A percentile compares a stretch with the other conserved stretches of the same genome.
These are phyloP conservation scores for Pseudomyrmex concolor DNA, from an alignment of 1,140 invertebrate genomes.

Conservation along the genomic window DNA sequence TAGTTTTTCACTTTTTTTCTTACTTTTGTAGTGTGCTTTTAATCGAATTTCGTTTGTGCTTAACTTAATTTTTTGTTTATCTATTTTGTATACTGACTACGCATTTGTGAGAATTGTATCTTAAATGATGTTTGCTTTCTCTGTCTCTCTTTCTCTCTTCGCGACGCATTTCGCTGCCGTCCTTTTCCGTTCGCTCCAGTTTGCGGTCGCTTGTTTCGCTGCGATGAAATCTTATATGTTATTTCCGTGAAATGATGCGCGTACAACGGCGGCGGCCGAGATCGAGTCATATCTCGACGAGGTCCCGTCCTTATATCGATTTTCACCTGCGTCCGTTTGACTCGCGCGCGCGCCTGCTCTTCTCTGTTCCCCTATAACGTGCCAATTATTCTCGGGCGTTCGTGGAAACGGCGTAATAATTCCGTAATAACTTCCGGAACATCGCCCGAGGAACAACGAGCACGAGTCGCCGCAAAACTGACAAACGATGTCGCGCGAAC, in stretches of 20 bases:
- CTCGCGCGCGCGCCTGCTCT: conserved; percentile 49
- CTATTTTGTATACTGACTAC: too few relatives aligned
- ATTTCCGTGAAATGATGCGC: conserved; percentile 21
- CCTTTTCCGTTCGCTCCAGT: conserved; percentile 6
- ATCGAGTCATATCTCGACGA: conserved; percentile 65
- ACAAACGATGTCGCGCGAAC: conserved; percentile 30
- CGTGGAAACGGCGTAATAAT: conserved; percentile 52
- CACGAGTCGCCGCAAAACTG: conserved; percentile 32
- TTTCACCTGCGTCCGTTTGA: conserved; percentile 70
- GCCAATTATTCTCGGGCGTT: conserved; percentile 51
- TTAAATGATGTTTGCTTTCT: too few relatives aligned
- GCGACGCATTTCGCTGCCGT: neutral
- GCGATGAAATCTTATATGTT: conserved; percentile 66
- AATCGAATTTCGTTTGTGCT: too few relatives aligned
- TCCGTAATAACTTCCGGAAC: conserved; percentile 58
- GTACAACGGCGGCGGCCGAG: conserved; percentile 36
- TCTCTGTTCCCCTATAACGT: conserved; percentile 27
- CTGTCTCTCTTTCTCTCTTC: neutral
- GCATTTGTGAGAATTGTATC: too few relatives aligned
- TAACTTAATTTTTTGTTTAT: too few relatives aligned
- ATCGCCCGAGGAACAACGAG: conserved; percentile 30
- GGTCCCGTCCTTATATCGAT: conserved; percentile 65
- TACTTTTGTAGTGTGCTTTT: too few relatives aligned
- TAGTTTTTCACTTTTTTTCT: too few relatives aligned
- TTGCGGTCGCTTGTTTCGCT: neutral